Evolutionary conservation across 2,888 invertebrate species (phyloP).

Genomic region (Neoscelio sp.): DNA sequence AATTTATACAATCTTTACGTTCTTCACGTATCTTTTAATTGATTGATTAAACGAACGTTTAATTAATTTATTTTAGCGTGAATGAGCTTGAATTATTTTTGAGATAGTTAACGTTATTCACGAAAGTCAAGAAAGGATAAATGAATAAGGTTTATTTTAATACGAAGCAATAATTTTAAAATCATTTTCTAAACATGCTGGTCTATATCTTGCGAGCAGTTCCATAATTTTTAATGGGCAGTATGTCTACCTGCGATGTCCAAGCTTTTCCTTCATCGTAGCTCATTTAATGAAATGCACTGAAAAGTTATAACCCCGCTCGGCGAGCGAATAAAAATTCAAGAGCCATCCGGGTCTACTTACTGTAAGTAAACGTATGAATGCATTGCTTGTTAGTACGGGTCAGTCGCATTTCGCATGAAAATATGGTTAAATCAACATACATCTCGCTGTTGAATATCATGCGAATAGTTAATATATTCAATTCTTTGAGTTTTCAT

Average conservation of each 20-base stretch:
- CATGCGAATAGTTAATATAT: slow-evolving; percentile 4
- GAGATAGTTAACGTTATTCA: neutral
- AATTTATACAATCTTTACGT: too few relatives aligned
- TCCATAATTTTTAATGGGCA: slow-evolving; percentile 19
- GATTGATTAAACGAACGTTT: too few relatives aligned
- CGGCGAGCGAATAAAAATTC: slow-evolving; percentile 26
- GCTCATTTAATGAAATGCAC: slow-evolving; percentile 20
- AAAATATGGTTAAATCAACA: slow-evolving; percentile 33
- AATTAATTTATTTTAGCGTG: too few relatives aligned
- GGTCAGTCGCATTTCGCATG: slow-evolving; percentile 62
- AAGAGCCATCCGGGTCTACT: slow-evolving; percentile 69
- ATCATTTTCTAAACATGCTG: slow-evolving; percentile 9
- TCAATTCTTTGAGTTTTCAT: slow-evolving; percentile 5
- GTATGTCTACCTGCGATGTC: slow-evolving; percentile 5
- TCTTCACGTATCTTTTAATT: too few relatives aligned
- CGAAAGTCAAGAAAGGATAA: neutral
- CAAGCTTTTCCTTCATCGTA: slow-evolving; percentile 13
- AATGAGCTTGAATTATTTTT: too few relatives aligned
- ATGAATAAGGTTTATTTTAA: slow-evolving; percentile 1
- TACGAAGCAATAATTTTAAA: slow-evolving; percentile 14
- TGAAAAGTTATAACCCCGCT: slow-evolving; percentile 21
- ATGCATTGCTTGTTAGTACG: slow-evolving; percentile 72
- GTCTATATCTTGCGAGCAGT: slow-evolving; percentile 3
- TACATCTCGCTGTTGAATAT: slow-evolving; percentile 6
- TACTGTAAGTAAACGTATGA: slow-evolving; percentile 73